Evolutionary conservation across 2,888 invertebrate species (phyloP).

Genomic region (Rotaria sp.): DNA sequence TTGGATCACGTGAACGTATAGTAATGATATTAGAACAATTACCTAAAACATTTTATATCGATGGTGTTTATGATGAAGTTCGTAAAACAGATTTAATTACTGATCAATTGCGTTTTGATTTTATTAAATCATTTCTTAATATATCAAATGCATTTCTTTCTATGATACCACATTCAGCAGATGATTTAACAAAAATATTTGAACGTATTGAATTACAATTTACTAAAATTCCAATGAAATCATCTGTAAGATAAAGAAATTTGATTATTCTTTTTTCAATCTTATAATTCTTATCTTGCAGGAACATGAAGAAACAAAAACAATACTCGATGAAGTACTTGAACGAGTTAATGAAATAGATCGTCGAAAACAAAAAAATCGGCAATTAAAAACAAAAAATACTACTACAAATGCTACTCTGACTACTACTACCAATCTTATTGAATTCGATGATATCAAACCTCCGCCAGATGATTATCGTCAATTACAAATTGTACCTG

Average conservation of each 20-base stretch:
- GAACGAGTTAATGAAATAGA: background rate
- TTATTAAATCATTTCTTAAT: conserved; percentile 11
- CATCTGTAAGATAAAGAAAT: background rate
- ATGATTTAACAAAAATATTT: background rate
- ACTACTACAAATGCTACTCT: background rate
- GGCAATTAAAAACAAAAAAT: background rate
- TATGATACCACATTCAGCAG: background rate
- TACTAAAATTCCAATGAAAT: background rate
- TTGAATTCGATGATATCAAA: background rate
- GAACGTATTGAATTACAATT: background rate
- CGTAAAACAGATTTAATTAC: background rate
- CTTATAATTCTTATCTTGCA: background rate
- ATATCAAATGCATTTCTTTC: background rate
- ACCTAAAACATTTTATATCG: background rate
- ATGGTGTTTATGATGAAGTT: conserved; percentile 3
- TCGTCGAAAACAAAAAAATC: background rate
- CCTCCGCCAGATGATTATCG: conserved; percentile 47
- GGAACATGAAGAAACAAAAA: background rate
- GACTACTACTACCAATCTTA: background rate
- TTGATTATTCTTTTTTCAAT: too few species aligned
- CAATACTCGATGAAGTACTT: background rate
- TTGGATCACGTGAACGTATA: background rate
- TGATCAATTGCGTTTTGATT: background rate
- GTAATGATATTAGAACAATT: background rate
- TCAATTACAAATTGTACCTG: conserved; percentile 46